phyloP scores from a whole-genome alignment of 1,140 invertebrate genomes.

The Leptinotarsa lineolata region DNA sequence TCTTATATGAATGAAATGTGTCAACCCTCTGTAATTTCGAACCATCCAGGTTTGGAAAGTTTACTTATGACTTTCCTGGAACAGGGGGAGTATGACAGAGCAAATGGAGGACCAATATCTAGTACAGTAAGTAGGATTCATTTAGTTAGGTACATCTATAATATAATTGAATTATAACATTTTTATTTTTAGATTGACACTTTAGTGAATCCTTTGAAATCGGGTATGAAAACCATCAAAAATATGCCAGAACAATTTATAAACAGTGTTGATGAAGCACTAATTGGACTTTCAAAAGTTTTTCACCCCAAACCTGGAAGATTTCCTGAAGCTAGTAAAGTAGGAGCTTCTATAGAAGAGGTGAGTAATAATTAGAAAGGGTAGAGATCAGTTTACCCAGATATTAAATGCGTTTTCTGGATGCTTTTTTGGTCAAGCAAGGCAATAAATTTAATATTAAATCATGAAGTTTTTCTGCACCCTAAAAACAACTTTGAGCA shows the following conservation, averaged over 20 bases:
- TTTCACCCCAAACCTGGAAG: slow-evolving; percentile 50
- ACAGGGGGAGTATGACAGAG: slow-evolving; percentile 77
- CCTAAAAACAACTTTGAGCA: too few relatives aligned
- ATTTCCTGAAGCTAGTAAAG: slow-evolving; percentile 57
- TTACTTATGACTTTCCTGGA: slow-evolving; percentile 78
- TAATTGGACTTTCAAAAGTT: slow-evolving; percentile 68
- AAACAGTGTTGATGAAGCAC: slow-evolving; percentile 80
- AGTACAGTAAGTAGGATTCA: slow-evolving; percentile 58
- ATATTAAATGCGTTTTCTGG: too few relatives aligned
- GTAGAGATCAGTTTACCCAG: too few relatives aligned
- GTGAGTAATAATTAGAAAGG: slow-evolving; percentile 48
- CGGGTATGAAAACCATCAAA: slow-evolving; percentile 79
- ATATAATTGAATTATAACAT: neutral
- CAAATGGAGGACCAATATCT: slow-evolving; percentile 64
- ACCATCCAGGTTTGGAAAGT: slow-evolving; percentile 69
- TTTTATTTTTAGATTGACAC: slow-evolving; percentile 68
- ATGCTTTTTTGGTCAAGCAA: too few relatives aligned
- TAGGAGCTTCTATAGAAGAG: slow-evolving; percentile 68
- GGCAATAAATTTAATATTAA: too few relatives aligned
- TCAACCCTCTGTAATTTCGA: slow-evolving; percentile 64
- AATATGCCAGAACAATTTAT: slow-evolving; percentile 83
- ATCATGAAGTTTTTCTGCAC: too few relatives aligned
- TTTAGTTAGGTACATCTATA: neutral
- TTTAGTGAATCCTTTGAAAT: slow-evolving; percentile 79
- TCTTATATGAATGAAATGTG: slow-evolving; percentile 77